Conservation (phyloP, 92 coral and sea anemone species). For the Parazoanthus darwini region DNA sequence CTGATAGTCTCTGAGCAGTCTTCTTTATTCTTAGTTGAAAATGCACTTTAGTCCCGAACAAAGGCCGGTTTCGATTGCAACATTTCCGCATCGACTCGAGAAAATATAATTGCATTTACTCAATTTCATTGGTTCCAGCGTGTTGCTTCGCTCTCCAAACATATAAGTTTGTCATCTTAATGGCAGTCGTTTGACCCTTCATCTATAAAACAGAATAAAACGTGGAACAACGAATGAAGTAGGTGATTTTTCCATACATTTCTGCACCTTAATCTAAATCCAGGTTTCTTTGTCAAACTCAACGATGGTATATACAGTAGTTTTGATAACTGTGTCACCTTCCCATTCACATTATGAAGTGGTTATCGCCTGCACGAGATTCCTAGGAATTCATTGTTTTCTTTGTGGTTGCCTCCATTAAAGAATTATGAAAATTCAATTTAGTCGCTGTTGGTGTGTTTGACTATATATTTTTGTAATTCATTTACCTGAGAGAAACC, state of each 20-base stretch:
- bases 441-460: neutral
- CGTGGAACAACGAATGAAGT: neutral
- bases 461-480: too few relatives aligned
- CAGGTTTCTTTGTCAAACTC: neutral
- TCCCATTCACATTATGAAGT: neutral
- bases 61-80: neutral
- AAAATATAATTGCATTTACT: neutral
- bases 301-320: neutral
- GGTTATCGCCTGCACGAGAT: slow-evolving; percentile 14
- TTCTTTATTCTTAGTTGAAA: neutral
- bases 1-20: neutral
- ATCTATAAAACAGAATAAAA: neutral
- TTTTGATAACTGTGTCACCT: neutral
- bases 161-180: neutral
- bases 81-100: neutral
- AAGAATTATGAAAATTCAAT: neutral
- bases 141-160: neutral
- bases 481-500: neutral
- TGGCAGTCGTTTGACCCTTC: neutral
- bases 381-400: slow-evolving; percentile 4
- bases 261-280: neutral
- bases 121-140: neutral
- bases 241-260: neutral
- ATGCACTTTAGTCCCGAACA: neutral
- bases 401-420: neutral